Conservation (phyloP, 2,888 invertebrate genomes). For the Noctua pronuba region DNA sequence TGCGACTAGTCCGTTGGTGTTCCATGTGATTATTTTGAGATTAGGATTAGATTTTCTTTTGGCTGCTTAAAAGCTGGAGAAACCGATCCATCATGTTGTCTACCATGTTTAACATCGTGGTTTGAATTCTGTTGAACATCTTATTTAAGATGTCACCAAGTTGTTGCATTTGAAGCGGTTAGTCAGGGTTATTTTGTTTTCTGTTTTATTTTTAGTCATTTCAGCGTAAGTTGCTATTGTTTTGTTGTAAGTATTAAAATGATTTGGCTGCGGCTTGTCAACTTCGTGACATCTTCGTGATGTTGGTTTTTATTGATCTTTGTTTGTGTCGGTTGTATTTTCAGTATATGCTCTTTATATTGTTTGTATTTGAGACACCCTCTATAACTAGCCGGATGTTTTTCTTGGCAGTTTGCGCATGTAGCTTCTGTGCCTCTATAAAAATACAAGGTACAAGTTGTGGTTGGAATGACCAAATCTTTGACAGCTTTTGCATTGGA, state of each 20-base stretch:
- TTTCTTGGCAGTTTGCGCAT: too few relatives aligned
- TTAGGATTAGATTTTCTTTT: too few relatives aligned
- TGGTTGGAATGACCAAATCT: too few relatives aligned
- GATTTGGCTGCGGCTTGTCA: too few relatives aligned
- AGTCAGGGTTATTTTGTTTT: neutral
- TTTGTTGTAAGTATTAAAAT: neutral
- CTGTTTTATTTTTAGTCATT: neutral
- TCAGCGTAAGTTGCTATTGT: neutral
- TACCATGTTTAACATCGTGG: neutral
- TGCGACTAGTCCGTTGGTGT: neutral
- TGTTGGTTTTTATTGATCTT: neutral
- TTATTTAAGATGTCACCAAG: neutral
- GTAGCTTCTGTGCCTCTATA: too few relatives aligned
- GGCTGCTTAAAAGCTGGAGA: neutral
- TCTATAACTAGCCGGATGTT: neutral
- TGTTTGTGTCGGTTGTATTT: neutral
- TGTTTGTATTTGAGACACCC: neutral
- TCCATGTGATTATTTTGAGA: too few relatives aligned
- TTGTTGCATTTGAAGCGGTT: too few relatives aligned
- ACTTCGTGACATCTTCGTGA: neutral
- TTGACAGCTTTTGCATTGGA: too few relatives aligned
- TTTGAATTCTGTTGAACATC: neutral
- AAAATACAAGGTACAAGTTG: too few relatives aligned
- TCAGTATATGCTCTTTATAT: neutral
- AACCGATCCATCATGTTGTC: constrained; percentile 7